Evolutionary conservation across 2,888 invertebrate genomes (phyloP), one percentile per base, ranked within the genome.

Genomic region (Aplocera efformata): DNA sequence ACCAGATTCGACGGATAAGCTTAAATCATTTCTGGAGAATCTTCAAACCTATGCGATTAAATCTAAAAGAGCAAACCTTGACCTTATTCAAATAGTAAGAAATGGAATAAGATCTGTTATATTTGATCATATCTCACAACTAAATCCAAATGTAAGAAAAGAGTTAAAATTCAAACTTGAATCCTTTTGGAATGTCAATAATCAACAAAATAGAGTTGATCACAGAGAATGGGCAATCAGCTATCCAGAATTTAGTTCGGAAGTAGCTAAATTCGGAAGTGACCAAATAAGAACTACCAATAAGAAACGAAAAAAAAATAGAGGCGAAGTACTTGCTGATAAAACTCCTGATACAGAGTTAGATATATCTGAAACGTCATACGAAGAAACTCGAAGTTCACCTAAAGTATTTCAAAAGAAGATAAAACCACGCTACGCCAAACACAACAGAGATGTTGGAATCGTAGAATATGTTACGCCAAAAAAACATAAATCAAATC

Each of bases 51-150:
- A 68, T 20, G 55, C 58, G 1, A 34, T 22, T 0, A 60, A 59
- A 44, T 33, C 49, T 0, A 58, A 56, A 28, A 47, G 59, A 10
- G 10, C 53, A 1, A 55, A 56, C 8, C 21, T 52, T 0, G 40
- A 67, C 10, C 29, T 79, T 1, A 38, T 47, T 1, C 35, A 55
- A 9, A 37, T 72, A 0, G 32, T 80, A 0, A 57, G 50, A 34
- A 32, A 51, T 0, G 66, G 60, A 0, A 22, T 81, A 0, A 41
- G 60, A n/a, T 45, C 42, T n/a, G 9, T 71, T 0, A 10, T 80
- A 0, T 68, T 71, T 30, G 66, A 79, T 44, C 65, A 72, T 39
- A 73, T 66, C 37, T 58, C 64, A 0, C 44, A 50, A n/a, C 47
- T 78, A 0, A 58, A 58, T 6, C 7, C 11, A 0, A 48, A 64